phyloP scores from a whole-genome alignment of 2,113 vertebrate genomes.

The Hypocryptadius cinnamomeus region DNA sequence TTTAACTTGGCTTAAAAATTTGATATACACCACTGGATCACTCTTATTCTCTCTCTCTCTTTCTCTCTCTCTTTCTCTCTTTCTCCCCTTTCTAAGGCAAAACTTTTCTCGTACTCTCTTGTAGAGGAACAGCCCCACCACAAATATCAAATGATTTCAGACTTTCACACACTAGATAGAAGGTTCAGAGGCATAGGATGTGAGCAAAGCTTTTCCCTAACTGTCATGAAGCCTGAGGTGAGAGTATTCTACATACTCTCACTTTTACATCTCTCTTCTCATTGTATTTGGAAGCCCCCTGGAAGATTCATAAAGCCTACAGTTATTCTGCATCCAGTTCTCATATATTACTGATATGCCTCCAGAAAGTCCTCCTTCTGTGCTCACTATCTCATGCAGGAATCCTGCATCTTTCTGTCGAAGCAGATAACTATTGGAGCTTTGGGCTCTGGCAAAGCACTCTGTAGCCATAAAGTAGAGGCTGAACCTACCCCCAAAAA shows the following conservation, averaged over 20 bases:
- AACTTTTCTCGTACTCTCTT: background rate
- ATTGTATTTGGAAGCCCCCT: background rate
- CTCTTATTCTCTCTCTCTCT: background rate
- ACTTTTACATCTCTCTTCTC: background rate
- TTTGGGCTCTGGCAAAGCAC: background rate
- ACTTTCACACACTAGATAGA: background rate
- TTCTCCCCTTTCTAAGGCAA: background rate
- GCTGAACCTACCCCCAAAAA: background rate
- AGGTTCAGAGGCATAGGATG: background rate
- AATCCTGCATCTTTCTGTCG: background rate
- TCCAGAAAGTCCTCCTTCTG: background rate
- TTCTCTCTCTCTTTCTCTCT: too few species aligned
- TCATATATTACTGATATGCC: background rate
- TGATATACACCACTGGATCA: background rate
- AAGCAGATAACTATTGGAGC: background rate
- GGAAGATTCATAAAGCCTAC: background rate
- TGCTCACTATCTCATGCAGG: accelerated
- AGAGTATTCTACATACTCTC: background rate
- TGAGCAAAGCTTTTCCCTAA: background rate
- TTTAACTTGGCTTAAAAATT: background rate
- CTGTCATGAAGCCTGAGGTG: background rate
- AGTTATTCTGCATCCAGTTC: background rate
- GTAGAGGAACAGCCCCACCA: background rate
- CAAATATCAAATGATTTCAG: background rate
- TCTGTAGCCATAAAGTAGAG: background rate